A percentile compares a stretch with the other conserved stretches of the same genome.
phyloP scores from a whole-genome alignment of 1,140 invertebrate genomes.

The Leptonema lineaticorne region DNA sequence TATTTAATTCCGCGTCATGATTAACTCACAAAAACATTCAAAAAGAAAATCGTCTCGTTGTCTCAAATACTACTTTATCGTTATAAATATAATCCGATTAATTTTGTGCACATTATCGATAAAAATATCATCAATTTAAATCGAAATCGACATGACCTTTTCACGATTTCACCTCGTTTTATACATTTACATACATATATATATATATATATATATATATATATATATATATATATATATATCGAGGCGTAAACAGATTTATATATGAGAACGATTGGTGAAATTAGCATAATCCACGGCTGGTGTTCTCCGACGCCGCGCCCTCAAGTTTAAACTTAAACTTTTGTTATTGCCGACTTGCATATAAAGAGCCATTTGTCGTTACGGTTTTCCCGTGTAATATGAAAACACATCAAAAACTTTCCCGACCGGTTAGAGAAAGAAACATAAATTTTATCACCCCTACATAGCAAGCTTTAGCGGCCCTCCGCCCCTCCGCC shows the following conservation, averaged over 20 bases:
- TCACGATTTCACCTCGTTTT: no score
- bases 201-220: neutral
- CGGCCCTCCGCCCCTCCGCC: no score
- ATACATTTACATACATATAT: neutral
- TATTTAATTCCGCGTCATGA: no score
- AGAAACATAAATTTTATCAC: conserved; percentile 33
- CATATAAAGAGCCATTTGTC: conserved; percentile 33
- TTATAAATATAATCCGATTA: no score
- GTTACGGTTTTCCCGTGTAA: conserved; percentile 32
- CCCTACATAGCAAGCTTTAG: conserved; percentile 28
- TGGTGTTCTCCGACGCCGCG: conserved; percentile 1
- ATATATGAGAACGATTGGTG: neutral
- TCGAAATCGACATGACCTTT: no score
- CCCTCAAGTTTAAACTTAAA: conserved; percentile 8
- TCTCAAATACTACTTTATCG: no score
- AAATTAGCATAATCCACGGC: neutral
- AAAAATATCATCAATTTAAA: no score
- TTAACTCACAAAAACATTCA: no score
- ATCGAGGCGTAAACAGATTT: neutral
- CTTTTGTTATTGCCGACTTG: conserved; percentile 30
- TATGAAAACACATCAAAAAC: conserved; percentile 33
- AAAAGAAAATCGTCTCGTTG: no score
- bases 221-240: neutral
- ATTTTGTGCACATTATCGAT: no score
- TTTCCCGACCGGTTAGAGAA: conserved; percentile 32